Percentiles rank a stretch among this genome's conserved stretches.
phyloP scores from a whole-genome alignment of 2,888 invertebrate species.

The Ichneumoninae sp. region DNA sequence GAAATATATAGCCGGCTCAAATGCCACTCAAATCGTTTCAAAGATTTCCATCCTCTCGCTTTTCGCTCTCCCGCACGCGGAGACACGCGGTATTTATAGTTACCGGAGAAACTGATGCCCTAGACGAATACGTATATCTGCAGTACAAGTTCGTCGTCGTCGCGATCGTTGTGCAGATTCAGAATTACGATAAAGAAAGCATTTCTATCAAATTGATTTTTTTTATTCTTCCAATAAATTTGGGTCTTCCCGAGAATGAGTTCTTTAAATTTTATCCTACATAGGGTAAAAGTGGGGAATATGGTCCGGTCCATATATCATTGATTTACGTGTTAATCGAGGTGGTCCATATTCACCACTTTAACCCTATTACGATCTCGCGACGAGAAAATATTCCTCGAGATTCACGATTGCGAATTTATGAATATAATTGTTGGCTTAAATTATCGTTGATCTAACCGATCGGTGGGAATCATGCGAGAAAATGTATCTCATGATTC shows the following conservation, averaged over 20 bases:
- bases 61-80: conserved; percentile 19
- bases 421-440: not conserved
- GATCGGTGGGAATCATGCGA: not conserved
- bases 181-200: not conserved
- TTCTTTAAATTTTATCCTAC: not conserved
- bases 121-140: conserved; percentile 23
- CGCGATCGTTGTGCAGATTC: not conserved
- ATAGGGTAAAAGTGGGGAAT: too few relatives aligned
- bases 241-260: not conserved
- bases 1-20: not conserved
- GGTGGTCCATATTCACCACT: too few relatives aligned
- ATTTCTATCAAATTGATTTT: not conserved
- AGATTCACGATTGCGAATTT: not conserved
- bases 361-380: not conserved
- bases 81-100: conserved; percentile 48
- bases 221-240: not conserved
- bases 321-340: too few relatives aligned
- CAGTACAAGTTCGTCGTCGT: not conserved
- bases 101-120: conserved; percentile 25
- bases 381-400: not conserved
- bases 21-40: conserved; percentile 12
- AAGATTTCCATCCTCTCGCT: conserved; percentile 26
- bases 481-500: not conserved
- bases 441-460: not conserved
- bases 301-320: too few relatives aligned